Conservation (phyloP, 35 echinoderm and acorn worm genomes). For the Strongylocentrotus purpuratus region DNA sequence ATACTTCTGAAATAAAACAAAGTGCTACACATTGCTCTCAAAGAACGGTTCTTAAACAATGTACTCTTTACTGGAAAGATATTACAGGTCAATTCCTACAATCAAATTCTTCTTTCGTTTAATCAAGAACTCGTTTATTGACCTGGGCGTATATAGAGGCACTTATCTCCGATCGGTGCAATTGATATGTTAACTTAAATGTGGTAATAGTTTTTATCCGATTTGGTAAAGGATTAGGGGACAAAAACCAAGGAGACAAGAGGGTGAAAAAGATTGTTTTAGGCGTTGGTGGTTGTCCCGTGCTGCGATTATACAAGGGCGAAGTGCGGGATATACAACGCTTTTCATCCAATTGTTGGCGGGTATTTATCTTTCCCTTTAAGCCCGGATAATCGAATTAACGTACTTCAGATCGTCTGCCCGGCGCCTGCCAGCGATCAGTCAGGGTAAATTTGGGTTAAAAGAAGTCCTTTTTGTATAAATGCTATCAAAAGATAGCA, state of each 20-base stretch:
- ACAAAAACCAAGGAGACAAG: background rate
- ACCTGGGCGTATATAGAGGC: background rate
- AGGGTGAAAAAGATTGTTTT: background rate
- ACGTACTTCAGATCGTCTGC: background rate
- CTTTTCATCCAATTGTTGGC: background rate
- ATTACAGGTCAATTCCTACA: too few relatives aligned
- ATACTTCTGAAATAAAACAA: too few relatives aligned
- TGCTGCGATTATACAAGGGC: background rate
- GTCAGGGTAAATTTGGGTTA: background rate
- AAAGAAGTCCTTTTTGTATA: background rate
- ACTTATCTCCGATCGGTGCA: background rate
- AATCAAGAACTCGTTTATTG: too few relatives aligned
- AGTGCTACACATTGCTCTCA: too few relatives aligned
- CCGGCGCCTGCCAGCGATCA: background rate
- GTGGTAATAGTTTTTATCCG: background rate
- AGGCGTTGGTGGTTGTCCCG: background rate
- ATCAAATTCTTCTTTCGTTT: too few relatives aligned
- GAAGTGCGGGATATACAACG: background rate
- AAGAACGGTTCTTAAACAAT: too few relatives aligned
- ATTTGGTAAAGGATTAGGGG: background rate
- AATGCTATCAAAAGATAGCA: background rate
- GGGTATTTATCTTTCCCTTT: background rate
- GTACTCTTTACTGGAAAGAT: too few relatives aligned
- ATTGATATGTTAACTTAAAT: conserved; percentile 12
- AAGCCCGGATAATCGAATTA: background rate